Base-by-base conservation (phyloP, 2,113 vertebrate species). In the Fulica atra region DNA sequence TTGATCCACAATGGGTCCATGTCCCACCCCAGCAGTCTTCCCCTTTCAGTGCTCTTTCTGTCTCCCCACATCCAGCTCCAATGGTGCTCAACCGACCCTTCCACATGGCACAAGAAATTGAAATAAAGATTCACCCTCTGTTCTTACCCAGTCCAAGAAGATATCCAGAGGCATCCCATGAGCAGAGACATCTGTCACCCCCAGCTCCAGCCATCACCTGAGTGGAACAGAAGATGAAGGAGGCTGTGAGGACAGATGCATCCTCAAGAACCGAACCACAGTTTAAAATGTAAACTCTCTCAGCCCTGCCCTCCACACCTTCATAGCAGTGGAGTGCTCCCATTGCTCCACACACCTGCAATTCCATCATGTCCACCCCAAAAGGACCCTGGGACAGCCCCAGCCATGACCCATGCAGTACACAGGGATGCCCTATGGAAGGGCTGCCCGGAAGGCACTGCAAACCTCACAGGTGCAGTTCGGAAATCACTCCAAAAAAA, bases 291-390 rank as follows among this genome's bases (percentile, higher is more conserved):
- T 44, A 38, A 74, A 42, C 4, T 59, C 78, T 26, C 53, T 54
- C 24, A 79, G n/a, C 36, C 44, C 31, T 74, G 24, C 15, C 7
- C 13, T 82, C n/a, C 57, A 50, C 51, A 23, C 6, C 33, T 56
- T 40, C n/a, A n/a, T 13, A 53, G 3, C 7, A 57, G 14, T 5
- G 7, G 6, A 6, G 16, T 68, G 29, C 28, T 13, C 21, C 31
- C 54, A n/a, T 26, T 63, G 61, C 46, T 59, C 31, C 40, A 21
- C 23, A 18, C 0, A 0, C 8, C 57, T 50, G 13, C 10, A 19
- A 61, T 77, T 51, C 53, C 83, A 76, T 35, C 56, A 23, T 72
- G 35, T 46, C 29, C 29, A 54, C 26, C 23, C 35, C 44, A 29
- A 18, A 24, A 54, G 61, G 51, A n/a, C 18, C 29, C 28, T 26